phyloP scores from a whole-genome alignment of 92 coral and sea anemone genomes.

The Porites divaricata region DNA sequence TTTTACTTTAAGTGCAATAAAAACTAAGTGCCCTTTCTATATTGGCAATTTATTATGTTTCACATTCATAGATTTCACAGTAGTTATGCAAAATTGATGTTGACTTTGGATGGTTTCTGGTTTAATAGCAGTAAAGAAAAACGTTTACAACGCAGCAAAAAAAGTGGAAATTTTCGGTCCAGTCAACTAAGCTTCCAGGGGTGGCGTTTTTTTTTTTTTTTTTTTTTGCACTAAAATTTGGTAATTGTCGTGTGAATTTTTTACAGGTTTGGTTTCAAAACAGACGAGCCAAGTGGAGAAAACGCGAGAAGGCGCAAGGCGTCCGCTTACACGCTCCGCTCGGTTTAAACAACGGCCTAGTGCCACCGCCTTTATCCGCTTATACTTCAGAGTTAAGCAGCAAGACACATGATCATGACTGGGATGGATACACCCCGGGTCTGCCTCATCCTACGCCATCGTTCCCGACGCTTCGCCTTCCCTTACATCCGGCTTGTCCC shows the following conservation, averaged over 20 bases:
- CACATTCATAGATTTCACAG: constrained; percentile 25
- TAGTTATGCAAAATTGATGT: constrained; percentile 47
- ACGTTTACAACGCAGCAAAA: constrained; percentile 11
- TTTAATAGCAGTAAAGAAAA: constrained; percentile 14
- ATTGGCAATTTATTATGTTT: constrained; percentile 43
- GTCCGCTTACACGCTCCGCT: constrained; percentile 93
- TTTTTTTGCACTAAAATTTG: not conserved
- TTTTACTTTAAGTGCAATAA: constrained; percentile 27
- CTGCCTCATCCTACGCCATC: constrained; percentile 57
- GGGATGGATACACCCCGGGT: constrained; percentile 51
- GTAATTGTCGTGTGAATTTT: not conserved
- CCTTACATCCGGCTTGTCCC: constrained; percentile 66
- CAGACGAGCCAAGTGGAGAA: constrained; percentile 92
- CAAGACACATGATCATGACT: constrained; percentile 66
- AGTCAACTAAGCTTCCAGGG: not conserved
- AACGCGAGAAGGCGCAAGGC: constrained; percentile 91
- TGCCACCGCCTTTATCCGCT: constrained; percentile 79
- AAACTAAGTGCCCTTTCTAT: constrained; percentile 37
- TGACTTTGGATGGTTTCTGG: constrained; percentile 17
- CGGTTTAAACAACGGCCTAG: constrained; percentile 73
- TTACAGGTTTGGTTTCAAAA: constrained; percentile 92
- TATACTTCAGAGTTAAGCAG: constrained; percentile 65
- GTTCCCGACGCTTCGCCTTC: constrained; percentile 84
- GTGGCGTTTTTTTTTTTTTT: no score
- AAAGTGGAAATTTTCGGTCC: not conserved